These are phyloP conservation scores for Barbus barbus DNA, from an alignment of 2,113 vertebrate species.

Conservation along the genomic window DNA sequence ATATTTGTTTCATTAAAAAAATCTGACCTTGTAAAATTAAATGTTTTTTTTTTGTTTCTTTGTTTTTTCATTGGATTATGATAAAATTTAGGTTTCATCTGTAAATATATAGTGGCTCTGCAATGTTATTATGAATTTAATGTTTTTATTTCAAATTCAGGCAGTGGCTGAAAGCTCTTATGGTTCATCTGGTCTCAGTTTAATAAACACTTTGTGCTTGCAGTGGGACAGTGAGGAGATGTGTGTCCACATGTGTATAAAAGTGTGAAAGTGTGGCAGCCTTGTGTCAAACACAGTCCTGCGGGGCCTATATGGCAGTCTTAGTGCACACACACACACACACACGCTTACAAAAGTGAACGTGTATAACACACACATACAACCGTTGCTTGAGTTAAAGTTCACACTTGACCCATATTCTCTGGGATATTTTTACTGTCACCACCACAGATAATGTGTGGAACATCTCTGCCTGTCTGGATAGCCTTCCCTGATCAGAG, in stretches of 20 bases:
- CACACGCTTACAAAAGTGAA: background rate
- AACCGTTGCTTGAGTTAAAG: background rate
- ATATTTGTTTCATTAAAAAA: background rate
- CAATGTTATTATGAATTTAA: conserved; percentile 44
- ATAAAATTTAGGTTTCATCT: background rate
- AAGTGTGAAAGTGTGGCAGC: conserved; percentile 62
- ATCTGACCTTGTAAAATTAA: background rate
- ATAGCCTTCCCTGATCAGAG: background rate
- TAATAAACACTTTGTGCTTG: conserved; percentile 78
- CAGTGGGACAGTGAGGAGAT: conserved; percentile 53
- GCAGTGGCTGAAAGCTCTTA: conserved; percentile 61
- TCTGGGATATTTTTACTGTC: background rate
- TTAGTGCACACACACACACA: background rate
- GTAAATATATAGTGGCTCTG: conserved; percentile 6
- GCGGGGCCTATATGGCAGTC: background rate
- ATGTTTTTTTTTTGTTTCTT: no score
- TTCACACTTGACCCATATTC: conserved; percentile 18
- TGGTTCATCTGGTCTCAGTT: conserved; percentile 77
- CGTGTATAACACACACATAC: conserved; percentile 6
- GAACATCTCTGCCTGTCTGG: conserved; percentile 15
- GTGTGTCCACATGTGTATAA: conserved; percentile 27
- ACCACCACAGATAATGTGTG: conserved; percentile 1
- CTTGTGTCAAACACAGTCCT: conserved; percentile 33
- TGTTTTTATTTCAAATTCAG: conserved; percentile 9
- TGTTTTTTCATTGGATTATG: background rate